These are phyloP conservation scores for Hydrochoerus hydrochaeris DNA, from an alignment of 2,113 vertebrate species.

Conservation along the genomic window DNA sequence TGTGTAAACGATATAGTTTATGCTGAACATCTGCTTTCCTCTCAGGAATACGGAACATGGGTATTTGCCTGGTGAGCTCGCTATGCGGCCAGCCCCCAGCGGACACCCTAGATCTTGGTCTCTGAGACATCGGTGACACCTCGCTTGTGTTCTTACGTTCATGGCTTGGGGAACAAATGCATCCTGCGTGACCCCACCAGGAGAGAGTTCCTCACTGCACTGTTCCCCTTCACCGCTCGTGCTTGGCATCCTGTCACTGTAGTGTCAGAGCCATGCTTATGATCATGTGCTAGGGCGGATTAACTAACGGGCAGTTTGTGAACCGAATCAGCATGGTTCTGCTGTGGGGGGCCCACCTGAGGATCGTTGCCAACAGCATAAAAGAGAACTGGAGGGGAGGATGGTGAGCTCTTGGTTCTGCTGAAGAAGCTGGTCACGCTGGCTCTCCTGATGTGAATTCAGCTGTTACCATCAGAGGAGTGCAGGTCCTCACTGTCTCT, in stretches of 20 bases:
- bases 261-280: neutral
- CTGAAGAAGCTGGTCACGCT: neutral
- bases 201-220: neutral
- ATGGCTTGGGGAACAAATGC: neutral
- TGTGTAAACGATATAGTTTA: neutral
- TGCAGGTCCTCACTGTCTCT: neutral
- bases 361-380: neutral
- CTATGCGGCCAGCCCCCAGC: neutral
- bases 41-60: neutral
- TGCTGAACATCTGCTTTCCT: neutral
- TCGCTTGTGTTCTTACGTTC: neutral
- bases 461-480: neutral
- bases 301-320: neutral
- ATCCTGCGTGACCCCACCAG: neutral
- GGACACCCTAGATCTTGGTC: too few relatives aligned
- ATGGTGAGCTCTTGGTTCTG: neutral
- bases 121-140: neutral
- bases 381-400: neutral
- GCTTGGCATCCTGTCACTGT: neutral
- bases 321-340: neutral
- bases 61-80: neutral
- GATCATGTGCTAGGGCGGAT: neutral
- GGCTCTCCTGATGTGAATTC: neutral
- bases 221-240: neutral
- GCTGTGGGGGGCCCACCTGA: neutral